phyloP scores from a whole-genome alignment of 1,140 invertebrate species.

The Theocolax elegans region DNA sequence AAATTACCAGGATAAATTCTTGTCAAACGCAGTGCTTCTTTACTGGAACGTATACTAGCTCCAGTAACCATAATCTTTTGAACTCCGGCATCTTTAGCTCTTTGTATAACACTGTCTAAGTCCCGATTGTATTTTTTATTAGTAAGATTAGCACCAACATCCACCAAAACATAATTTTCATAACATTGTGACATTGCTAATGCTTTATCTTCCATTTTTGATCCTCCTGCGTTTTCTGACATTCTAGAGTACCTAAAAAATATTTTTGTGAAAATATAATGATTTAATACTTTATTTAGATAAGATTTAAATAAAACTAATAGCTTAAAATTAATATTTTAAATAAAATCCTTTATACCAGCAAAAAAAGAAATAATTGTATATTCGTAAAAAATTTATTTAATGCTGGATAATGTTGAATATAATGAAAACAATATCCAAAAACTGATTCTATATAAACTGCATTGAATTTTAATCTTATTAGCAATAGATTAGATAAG shows the following conservation, averaged over 20 bases:
- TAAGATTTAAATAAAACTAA: too few relatives aligned
- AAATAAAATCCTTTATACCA: too few relatives aligned
- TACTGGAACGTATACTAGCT: constrained; percentile 87
- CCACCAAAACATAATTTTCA: constrained; percentile 91
- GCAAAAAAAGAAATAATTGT: too few relatives aligned
- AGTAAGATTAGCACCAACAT: constrained; percentile 93
- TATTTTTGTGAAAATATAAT: background rate
- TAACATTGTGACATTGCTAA: constrained; percentile 72
- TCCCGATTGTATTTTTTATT: constrained; percentile 95
- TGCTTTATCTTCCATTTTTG: constrained; percentile 50
- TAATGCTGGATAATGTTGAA: too few relatives aligned
- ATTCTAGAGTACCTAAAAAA: constrained; percentile 45
- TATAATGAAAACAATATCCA: too few relatives aligned
- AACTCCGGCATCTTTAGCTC: constrained; percentile 93
- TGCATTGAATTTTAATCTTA: too few relatives aligned
- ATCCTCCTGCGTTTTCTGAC: constrained; percentile 57
- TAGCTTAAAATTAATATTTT: too few relatives aligned
- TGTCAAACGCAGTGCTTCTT: constrained; percentile 88
- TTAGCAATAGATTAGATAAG: too few relatives aligned
- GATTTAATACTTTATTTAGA: too few relatives aligned
- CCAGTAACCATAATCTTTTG: constrained; percentile 95
- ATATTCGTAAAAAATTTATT: too few relatives aligned
- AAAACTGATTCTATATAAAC: too few relatives aligned
- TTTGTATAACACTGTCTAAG: constrained; percentile 90
- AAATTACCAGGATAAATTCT: constrained; percentile 89